Conservation (phyloP, 2,888 invertebrate genomes). For the Scaptomyza cyrtandrae region DNA sequence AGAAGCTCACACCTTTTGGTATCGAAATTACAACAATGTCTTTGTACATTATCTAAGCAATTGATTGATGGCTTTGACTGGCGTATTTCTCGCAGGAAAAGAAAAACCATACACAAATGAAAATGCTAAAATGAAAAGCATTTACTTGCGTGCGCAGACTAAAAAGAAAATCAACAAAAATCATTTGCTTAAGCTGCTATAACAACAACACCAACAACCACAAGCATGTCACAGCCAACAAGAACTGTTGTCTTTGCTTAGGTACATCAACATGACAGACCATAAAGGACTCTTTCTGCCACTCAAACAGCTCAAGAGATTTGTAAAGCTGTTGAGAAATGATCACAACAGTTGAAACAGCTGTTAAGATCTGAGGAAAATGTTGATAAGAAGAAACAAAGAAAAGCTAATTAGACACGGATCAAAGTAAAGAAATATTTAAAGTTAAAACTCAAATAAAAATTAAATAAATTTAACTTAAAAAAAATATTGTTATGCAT, state of each 20-base stretch:
- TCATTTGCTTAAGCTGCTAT: conserved; percentile 50
- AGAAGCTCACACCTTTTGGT: conserved; percentile 41
- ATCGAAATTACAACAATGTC: conserved; percentile 53
- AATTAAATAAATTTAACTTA: too few species aligned
- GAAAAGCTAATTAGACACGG: background rate
- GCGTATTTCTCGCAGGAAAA: conserved; percentile 33
- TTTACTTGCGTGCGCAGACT: conserved; percentile 29
- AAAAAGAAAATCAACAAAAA: conserved; percentile 58
- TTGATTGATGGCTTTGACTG: conserved; percentile 68
- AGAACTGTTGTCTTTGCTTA: conserved; percentile 34
- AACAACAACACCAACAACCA: background rate
- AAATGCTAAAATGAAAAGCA: conserved; percentile 38
- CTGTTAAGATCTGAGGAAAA: background rate
- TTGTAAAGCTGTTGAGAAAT: conserved; percentile 14
- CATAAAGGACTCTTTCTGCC: conserved; percentile 15
- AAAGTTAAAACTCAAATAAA: too few species aligned
- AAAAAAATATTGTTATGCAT: too few species aligned
- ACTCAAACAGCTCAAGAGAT: conserved; percentile 5
- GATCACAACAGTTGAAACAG: background rate
- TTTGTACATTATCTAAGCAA: conserved; percentile 58
- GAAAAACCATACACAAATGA: conserved; percentile 42
- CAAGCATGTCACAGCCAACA: conserved; percentile 44
- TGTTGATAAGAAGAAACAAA: background rate
- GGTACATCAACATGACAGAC: conserved; percentile 46
- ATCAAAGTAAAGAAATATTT: background rate